A percentile compares a stretch with the other conserved stretches of the same genome.
Evolutionary conservation across 2,797 vertebrate species (phyloP).

Genomic region (Carcharodon carcharias): DNA sequence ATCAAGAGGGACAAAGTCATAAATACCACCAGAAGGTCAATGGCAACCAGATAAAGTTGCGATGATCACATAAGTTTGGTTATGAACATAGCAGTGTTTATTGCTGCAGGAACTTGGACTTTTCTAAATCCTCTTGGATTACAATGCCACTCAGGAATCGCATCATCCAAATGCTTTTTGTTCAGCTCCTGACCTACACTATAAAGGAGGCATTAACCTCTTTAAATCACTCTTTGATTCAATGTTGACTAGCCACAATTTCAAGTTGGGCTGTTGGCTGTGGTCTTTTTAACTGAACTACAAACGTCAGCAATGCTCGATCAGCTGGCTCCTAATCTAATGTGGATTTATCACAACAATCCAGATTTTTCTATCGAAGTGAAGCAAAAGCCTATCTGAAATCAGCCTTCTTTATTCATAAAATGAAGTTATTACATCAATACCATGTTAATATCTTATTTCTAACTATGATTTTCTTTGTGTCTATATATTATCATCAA

Average conservation of each 20-base stretch:
- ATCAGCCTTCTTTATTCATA: not conserved
- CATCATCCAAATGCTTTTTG: conserved; percentile 16
- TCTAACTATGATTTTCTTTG: not conserved
- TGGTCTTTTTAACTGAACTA: not conserved
- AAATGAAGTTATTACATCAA: not conserved
- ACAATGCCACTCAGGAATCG: not conserved
- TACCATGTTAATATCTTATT: not conserved
- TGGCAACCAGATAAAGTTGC: not conserved
- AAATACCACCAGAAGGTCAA: not conserved
- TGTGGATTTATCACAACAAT: not conserved
- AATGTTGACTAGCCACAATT: conserved; percentile 13
- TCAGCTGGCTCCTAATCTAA: not conserved
- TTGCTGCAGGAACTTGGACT: not conserved
- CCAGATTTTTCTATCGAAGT: not conserved
- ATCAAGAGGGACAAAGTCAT: not conserved
- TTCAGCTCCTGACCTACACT: not conserved
- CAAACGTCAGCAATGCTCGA: not conserved
- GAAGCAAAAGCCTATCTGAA: not conserved
- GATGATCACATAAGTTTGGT: not conserved
- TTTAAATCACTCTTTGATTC: conserved; percentile 5
- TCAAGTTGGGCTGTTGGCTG: conserved; percentile 8
- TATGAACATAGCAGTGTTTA: not conserved
- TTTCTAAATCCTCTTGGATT: conserved; percentile 28
- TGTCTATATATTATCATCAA: not conserved
- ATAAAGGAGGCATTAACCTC: conserved; percentile 12